phyloP scores from a whole-genome alignment of 2,797 vertebrate genomes.

The Cercopithecus diana region DNA sequence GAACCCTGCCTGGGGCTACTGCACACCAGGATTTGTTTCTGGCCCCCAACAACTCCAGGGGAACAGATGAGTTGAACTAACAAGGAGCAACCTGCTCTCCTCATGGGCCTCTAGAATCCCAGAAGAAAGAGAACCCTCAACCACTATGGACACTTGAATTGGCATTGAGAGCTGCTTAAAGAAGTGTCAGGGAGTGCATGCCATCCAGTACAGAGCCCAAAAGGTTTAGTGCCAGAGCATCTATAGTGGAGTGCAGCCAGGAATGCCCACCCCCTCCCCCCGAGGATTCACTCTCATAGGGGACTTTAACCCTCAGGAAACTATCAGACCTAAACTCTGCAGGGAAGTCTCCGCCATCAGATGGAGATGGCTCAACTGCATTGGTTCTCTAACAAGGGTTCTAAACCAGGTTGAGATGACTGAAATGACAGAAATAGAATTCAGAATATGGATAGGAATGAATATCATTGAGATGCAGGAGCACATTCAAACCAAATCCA shows the following conservation, averaged over 20 bases:
- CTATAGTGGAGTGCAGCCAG: neutral
- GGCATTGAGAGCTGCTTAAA: neutral
- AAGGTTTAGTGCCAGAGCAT: neutral
- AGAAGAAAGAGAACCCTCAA: neutral
- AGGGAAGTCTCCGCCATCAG: no score
- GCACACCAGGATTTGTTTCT: neutral
- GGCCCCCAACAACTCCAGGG: neutral
- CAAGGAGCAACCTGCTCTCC: neutral
- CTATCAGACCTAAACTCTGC: neutral
- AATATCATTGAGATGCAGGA: no score
- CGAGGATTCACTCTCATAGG: neutral
- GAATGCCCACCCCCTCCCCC: accelerated
- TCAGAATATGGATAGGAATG: no score
- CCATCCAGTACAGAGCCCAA: neutral
- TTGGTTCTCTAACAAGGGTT: no score
- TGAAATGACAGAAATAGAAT: no score
- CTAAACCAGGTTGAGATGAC: no score
- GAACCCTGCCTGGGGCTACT: neutral
- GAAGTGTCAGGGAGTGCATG: neutral
- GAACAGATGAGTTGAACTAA: neutral
- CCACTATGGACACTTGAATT: neutral
- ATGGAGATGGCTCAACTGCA: no score
- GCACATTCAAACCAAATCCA: no score
- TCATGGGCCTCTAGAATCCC: neutral
- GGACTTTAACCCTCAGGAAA: neutral